These are phyloP conservation scores for Tetranychus urticae DNA, from an alignment of 1,140 invertebrate genomes.

Conservation along the genomic window DNA sequence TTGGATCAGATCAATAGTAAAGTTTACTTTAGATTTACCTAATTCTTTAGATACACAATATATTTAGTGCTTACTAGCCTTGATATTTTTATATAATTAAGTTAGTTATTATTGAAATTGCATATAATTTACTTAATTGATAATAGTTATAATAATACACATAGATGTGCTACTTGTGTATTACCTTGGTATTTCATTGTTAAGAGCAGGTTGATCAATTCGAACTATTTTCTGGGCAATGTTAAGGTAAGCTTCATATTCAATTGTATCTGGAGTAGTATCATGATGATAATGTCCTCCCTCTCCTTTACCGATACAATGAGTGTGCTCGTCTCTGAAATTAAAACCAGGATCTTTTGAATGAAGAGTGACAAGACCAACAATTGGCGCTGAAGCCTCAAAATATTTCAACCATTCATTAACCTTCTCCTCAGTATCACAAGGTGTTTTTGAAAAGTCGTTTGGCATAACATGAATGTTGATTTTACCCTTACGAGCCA, in stretches of 20 bases:
- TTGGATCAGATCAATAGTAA: too few relatives aligned
- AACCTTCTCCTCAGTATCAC: slow-evolving; percentile 42
- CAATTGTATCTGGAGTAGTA: slow-evolving; percentile 52
- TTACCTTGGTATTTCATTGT: too few relatives aligned
- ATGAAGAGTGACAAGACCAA: slow-evolving; percentile 62
- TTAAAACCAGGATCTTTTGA: slow-evolving; percentile 63
- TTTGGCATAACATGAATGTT: slow-evolving; percentile 68
- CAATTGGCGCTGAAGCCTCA: slow-evolving; percentile 59
- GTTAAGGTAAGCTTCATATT: slow-evolving; percentile 68
- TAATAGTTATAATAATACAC: too few relatives aligned
- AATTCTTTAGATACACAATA: too few relatives aligned
- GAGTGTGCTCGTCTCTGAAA: slow-evolving; percentile 76
- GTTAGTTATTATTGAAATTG: too few relatives aligned
- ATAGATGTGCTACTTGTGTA: too few relatives aligned
- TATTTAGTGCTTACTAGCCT: too few relatives aligned
- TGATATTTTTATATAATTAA: too few relatives aligned
- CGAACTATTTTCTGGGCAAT: slow-evolving; percentile 44
- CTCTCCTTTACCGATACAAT: slow-evolving; percentile 61
- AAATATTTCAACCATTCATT: slow-evolving; percentile 77
- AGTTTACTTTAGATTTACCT: too few relatives aligned
- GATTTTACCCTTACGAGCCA: slow-evolving; percentile 51
- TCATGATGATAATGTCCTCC: slow-evolving; percentile 92
- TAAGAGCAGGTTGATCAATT: slow-evolving; percentile 40
- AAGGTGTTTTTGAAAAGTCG: slow-evolving; percentile 50
- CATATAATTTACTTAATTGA: too few relatives aligned